Conservation (phyloP, 2,888 invertebrate species). For the Trissonchulus latispiculum region DNA sequence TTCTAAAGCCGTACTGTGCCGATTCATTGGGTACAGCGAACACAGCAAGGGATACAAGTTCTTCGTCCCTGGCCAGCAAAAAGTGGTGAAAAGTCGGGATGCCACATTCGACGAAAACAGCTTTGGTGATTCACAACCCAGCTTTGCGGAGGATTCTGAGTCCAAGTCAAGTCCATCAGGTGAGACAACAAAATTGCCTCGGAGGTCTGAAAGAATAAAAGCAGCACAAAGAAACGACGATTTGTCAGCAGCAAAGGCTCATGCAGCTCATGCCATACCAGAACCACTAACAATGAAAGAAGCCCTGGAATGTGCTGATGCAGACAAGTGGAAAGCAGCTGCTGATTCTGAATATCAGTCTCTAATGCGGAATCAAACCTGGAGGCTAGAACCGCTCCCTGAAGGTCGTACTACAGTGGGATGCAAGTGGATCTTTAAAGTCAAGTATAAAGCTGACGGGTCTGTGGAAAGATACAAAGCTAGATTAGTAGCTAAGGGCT, state of each 20-base stretch:
- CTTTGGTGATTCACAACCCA: too few species aligned
- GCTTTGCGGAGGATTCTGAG: too few species aligned
- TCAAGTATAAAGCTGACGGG: conserved; percentile 27
- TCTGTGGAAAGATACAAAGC: conserved; percentile 29
- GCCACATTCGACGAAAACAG: background rate
- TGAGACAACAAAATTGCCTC: background rate
- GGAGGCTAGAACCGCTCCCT: conserved; percentile 27
- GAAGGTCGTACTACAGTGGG: conserved; percentile 25
- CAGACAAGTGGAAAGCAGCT: conserved; percentile 26
- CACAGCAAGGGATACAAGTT: conserved; percentile 24
- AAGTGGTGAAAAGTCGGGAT: background rate
- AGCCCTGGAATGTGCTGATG: conserved; percentile 22
- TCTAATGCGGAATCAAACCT: conserved; percentile 28
- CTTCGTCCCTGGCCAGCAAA: background rate
- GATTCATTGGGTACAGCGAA: conserved; percentile 28
- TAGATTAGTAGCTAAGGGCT: conserved; percentile 31
- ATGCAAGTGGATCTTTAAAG: conserved; percentile 32
- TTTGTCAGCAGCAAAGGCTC: background rate
- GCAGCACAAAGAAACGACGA: too few species aligned
- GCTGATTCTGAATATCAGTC: conserved; percentile 23
- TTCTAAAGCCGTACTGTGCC: conserved; percentile 18
- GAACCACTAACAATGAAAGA: conserved; percentile 23
- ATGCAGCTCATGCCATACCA: conserved; percentile 4
- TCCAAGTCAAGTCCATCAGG: background rate
- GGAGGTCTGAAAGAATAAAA: background rate